A percentile compares a stretch with the other conserved stretches of the same genome.
Conservation (phyloP, 30 jellyfish, hydroid and myxozoan genomes). For the Chironex yamaguchii region DNA sequence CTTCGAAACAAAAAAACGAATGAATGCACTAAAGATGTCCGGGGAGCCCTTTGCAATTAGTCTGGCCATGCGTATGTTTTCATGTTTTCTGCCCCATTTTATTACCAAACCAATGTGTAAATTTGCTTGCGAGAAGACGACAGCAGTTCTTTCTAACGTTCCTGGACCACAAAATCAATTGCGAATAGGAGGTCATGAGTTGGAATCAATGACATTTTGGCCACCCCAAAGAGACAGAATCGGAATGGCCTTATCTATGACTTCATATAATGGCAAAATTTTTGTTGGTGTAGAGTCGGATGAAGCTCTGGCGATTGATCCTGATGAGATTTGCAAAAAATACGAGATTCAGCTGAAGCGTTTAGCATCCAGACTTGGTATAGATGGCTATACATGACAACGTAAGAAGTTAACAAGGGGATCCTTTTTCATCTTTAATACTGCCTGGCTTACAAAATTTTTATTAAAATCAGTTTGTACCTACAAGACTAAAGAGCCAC, state of each 20-base stretch:
- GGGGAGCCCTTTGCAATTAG: conserved; percentile 84
- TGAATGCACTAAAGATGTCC: conserved; percentile 65
- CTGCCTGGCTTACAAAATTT: too few species aligned
- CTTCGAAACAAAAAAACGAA: conserved; percentile 51
- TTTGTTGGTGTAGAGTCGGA: conserved; percentile 78
- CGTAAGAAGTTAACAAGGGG: too few species aligned
- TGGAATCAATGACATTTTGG: conserved; percentile 79
- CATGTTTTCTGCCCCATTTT: conserved; percentile 62
- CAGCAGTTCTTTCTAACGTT: conserved; percentile 78
- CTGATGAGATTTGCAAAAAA: conserved; percentile 62
- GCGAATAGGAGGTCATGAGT: conserved; percentile 55
- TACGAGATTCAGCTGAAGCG: conserved; percentile 60
- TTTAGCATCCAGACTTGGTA: background rate
- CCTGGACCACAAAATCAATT: conserved; percentile 84
- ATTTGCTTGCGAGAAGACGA: conserved; percentile 77
- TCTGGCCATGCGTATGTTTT: conserved; percentile 43
- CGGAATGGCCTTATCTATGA: conserved; percentile 79
- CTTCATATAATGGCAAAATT: conserved; percentile 59
- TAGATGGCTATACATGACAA: background rate
- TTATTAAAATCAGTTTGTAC: too few species aligned
- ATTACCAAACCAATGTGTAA: conserved; percentile 49
- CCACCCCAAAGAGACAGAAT: conserved; percentile 89
- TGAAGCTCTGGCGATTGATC: conserved; percentile 50
- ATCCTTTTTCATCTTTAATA: too few species aligned
- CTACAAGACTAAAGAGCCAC: too few species aligned